Evolutionary conservation across 1,140 invertebrate species (phyloP).

Genomic region (Musca vetustissima): DNA sequence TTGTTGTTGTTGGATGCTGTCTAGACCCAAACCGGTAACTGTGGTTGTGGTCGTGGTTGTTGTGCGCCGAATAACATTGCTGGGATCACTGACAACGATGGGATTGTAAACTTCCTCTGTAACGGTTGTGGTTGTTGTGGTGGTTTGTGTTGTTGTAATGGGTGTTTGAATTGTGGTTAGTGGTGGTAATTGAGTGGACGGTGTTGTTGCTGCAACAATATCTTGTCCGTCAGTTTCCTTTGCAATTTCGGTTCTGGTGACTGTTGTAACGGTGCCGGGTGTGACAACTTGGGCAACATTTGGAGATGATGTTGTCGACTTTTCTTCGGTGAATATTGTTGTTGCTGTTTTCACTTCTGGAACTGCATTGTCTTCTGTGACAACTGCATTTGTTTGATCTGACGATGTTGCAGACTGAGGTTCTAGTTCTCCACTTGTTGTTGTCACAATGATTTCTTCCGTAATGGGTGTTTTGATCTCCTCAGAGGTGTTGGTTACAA

Average conservation of each 20-base stretch:
- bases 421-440: background rate
- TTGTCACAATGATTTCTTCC: background rate
- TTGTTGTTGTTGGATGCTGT: slow-evolving; percentile 23
- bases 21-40: slow-evolving; percentile 7
- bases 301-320: slow-evolving; percentile 7
- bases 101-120: slow-evolving; percentile 28
- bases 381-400: background rate
- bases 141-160: slow-evolving; percentile 32
- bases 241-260: slow-evolving; percentile 27
- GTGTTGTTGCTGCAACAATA: slow-evolving; percentile 29
- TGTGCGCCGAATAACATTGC: slow-evolving; percentile 33
- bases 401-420: background rate
- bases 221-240: slow-evolving; percentile 26
- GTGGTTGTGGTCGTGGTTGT: slow-evolving; percentile 40
- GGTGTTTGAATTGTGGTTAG: background rate
- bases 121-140: slow-evolving; percentile 28
- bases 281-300: background rate
- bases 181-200: slow-evolving; percentile 1
- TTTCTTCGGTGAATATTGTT: slow-evolving; percentile 23
- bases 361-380: slow-evolving; percentile 8
- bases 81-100: slow-evolving; percentile 24
- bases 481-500: background rate
- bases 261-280: background rate
- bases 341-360: background rate
- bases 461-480: too few relatives aligned